Conservation (phyloP, 2,113 vertebrate genomes). For the Porphyrio hochstetteri region DNA sequence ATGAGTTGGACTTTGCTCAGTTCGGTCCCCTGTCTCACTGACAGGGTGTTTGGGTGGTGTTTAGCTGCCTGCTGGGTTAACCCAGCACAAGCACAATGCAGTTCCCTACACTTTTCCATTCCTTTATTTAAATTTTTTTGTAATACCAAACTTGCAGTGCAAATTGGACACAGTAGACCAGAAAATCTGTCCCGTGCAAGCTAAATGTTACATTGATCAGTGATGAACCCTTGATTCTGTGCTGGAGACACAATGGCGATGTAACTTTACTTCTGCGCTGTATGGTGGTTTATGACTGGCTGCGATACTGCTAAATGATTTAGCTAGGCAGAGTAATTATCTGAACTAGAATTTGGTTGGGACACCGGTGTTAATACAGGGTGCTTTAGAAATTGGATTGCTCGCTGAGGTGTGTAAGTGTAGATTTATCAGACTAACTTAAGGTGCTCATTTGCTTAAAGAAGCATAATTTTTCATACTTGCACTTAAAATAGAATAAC, state of each 20-base stretch:
- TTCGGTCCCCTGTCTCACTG: no score
- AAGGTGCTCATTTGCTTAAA: constrained; percentile 45
- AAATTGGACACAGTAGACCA: not conserved
- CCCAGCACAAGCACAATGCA: no score
- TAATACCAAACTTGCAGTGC: not conserved
- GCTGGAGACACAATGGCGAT: not conserved
- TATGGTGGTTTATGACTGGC: not conserved
- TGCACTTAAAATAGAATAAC: not conserved
- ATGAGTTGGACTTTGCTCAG: no score
- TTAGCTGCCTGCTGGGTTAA: no score
- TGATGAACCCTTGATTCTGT: not conserved
- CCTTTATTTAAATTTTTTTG: not conserved
- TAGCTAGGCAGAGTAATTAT: constrained; percentile 32
- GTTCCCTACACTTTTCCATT: not conserved
- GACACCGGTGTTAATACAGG: not conserved
- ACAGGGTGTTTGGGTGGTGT: no score
- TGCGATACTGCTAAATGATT: not conserved
- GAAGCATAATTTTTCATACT: constrained; percentile 16
- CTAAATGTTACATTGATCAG: not conserved
- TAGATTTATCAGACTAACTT: constrained; percentile 36
- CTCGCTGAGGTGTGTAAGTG: constrained; percentile 11
- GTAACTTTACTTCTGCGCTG: not conserved
- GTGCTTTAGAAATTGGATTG: constrained; percentile 49
- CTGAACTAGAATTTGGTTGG: constrained; percentile 29
- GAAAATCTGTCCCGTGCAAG: not conserved